Conservation (phyloP, 2,113 vertebrate species). For the Tor tambroides region DNA sequence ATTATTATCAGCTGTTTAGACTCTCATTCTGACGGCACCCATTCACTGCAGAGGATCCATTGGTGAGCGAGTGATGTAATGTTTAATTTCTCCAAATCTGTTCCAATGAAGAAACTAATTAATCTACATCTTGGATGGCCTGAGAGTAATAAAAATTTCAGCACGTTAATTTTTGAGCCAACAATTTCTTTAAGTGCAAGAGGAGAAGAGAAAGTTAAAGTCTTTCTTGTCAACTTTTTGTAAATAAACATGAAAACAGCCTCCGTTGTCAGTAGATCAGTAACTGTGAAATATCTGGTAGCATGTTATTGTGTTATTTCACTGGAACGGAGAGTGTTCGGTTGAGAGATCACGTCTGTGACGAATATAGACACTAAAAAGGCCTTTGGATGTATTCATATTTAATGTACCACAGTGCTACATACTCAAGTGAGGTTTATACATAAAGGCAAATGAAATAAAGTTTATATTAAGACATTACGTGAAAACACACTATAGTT, state of each 20-base stretch:
- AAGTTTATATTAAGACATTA: background rate
- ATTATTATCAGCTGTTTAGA: too few relatives aligned
- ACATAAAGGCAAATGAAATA: conserved; percentile 20
- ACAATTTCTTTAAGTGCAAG: background rate
- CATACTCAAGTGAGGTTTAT: background rate
- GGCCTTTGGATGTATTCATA: conserved; percentile 14
- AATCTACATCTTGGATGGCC: too few relatives aligned
- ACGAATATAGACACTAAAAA: conserved; percentile 3
- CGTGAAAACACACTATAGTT: background rate
- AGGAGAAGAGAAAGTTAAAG: background rate
- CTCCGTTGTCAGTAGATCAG: conserved; percentile 6
- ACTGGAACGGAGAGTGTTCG: background rate
- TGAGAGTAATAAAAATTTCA: too few relatives aligned
- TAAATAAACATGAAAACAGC: background rate
- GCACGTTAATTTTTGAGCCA: too few relatives aligned
- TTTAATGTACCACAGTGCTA: background rate
- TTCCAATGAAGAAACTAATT: background rate
- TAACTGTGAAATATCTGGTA: background rate
- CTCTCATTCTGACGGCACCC: too few relatives aligned
- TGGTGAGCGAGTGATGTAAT: background rate
- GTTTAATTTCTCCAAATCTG: background rate
- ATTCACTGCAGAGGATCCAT: too few relatives aligned
- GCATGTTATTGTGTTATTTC: conserved; percentile 18
- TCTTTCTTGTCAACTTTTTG: background rate
- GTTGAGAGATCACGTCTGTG: background rate